Evolutionary conservation across 2,113 vertebrate genomes (phyloP), one percentile per base, ranked within the genome.

Genomic region (Clarias gariepinus): DNA sequence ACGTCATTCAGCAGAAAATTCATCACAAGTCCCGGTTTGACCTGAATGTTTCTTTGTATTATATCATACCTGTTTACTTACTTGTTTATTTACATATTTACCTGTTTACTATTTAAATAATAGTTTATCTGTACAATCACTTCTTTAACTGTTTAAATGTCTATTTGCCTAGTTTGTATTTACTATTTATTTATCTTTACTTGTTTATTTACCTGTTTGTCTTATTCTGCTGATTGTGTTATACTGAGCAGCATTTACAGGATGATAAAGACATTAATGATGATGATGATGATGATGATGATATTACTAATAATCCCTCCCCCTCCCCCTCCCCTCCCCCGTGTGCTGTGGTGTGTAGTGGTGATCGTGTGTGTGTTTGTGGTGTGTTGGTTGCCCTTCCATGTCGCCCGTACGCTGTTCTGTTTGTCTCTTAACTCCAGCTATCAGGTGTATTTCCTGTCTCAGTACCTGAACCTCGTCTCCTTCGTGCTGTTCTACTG

Each of bases 351-450:
- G 82, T 73, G 52, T 21, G 86, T 84, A 96, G 95, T 93, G 33
- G 94, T 95, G n/a, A 95, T 96, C 3, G 94, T 96, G 82, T 78
- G 95, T 90, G 95, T 93, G 2, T 96, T 96, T 60, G 89, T 96
- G 57, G 89, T 95, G 57, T 96, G 95, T 86, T 96, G 95, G 95
- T 91, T 96, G 85, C 95, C 95, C 2, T 96, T 95, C 89, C 94
- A 96, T 2, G 92, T 95, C n/a, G 95, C 94, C 23, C 94, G 95
- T 58, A 95, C 93, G 10, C 92, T 96, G 3, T 95, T 94, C 86
- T 93, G 91, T 19, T 25, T 95, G 30, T 93, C 94, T n/a, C 83
- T 90, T 0, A 91, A 89, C 88, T 87, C 86, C 87, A 87, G 83
- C 4, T 36, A 71, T 8, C 55, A 85, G 19, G 86, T 94, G 3